Conservation (phyloP, 2,113 vertebrate species). For the Istiophorus platypterus region DNA sequence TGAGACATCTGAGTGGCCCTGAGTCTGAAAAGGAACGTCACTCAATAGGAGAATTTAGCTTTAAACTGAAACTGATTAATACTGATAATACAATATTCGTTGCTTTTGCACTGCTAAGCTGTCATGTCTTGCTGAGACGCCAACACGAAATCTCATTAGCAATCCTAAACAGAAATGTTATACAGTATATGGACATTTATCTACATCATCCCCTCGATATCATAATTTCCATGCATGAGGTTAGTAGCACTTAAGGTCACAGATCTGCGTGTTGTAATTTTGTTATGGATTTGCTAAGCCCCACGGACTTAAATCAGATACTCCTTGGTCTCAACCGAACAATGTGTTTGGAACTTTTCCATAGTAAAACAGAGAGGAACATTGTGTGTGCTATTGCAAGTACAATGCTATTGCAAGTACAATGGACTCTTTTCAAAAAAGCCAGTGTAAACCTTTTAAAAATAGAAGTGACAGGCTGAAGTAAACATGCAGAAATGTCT, state of each 20-base stretch:
- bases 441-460: conserved; percentile 45
- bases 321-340: conserved; percentile 53
- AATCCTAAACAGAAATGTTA: conserved; percentile 54
- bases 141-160: conserved; percentile 30
- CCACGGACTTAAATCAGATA: conserved; percentile 67
- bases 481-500: conserved; percentile 36
- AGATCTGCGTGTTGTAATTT: conserved; percentile 49
- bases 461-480: conserved; percentile 29
- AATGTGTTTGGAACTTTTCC: conserved; percentile 63
- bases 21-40: conserved; percentile 29
- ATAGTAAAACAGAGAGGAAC: conserved; percentile 63
- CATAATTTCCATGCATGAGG: conserved; percentile 26
- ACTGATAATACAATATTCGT: conserved; percentile 20
- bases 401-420: no score
- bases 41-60: conserved; percentile 39
- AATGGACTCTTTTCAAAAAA: conserved; percentile 39
- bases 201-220: conserved; percentile 32
- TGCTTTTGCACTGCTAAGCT: conserved; percentile 11
- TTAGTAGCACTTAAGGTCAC: conserved; percentile 17
- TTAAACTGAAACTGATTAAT: conserved; percentile 43
- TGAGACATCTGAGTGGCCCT: conserved; percentile 37
- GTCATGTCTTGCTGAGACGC: not conserved
- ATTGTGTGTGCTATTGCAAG: conserved; percentile 64
- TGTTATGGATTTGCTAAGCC: conserved; percentile 66
- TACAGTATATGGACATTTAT: conserved; percentile 28